Evolutionary conservation across 2,888 invertebrate genomes (phyloP), one percentile per base, ranked within the genome.

Genomic region (Ischnura elegans): DNA sequence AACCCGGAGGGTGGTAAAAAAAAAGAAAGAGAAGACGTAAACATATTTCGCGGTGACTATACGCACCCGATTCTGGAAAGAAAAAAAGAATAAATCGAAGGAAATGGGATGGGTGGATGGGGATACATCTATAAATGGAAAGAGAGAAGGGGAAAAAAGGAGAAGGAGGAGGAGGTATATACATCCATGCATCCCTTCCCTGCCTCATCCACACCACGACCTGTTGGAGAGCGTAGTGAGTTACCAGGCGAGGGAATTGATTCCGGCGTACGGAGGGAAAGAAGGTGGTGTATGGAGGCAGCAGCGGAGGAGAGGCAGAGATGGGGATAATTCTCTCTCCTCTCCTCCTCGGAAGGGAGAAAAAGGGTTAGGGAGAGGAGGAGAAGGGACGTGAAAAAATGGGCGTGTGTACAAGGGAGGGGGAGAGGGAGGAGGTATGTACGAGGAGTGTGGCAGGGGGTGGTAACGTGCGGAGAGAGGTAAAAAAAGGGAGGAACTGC

Each of bases 221-320:
- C 90, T 90, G 90, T 90, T 90, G 90, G 90, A 90, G 36, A 90
- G 61, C 55, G 90, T 36, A 90, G 90, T 90, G 90, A 90, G 90
- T 90, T 90, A 90, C 61, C 90, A 90, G 90, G 90, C 90, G 90
- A 90, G 90, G 90, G 90, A 90, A 90, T 90, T 90, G 90, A 90
- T 90, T 90, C 90, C 90, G 90, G 86, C 25, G 86, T 5, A 45
- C 46, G 85, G 0, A 13, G 51, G 51, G 51, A 19, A 51, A 51
- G 55, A 42, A 43, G 13, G 5, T 5, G 2, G 8, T 13, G 19
- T 3, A 8, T 8, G 8, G 6, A 2, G 85, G 36, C 5, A 55
- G 87, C 19, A 25, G 61, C 36, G n/a, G 45, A 25, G 25, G 25
- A 10, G 45, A 43, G 43, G 16, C 10, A 36, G 21, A 19, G 43